Conservation (phyloP, 2,888 invertebrate genomes). For the Toxonevra muliebris region DNA sequence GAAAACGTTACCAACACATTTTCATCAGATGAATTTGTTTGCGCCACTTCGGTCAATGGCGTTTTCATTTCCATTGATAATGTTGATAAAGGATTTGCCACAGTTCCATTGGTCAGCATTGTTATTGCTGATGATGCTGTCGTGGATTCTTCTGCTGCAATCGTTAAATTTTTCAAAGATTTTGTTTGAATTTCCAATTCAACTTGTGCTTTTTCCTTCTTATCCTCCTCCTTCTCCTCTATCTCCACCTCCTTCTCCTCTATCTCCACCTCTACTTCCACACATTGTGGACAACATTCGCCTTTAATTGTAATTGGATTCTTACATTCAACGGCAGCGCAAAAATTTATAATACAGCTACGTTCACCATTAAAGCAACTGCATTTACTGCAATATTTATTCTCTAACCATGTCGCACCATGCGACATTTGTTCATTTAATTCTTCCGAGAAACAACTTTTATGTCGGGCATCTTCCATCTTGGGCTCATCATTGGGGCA, state of each 20-base stretch:
- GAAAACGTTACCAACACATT: no score
- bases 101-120: not conserved
- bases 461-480: constrained; percentile 13
- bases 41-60: not conserved
- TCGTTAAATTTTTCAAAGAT: not conserved
- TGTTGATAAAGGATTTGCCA: not conserved
- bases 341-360: constrained; percentile 46
- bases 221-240: not conserved
- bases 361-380: constrained; percentile 46
- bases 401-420: constrained; percentile 51
- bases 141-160: constrained; percentile 8
- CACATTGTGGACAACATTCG: constrained; percentile 57
- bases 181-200: not conserved
- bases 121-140: constrained; percentile 4
- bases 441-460: constrained; percentile 40
- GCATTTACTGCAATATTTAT: constrained; percentile 49
- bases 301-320: constrained; percentile 47
- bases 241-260: constrained; percentile 10
- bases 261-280: constrained; percentile 20
- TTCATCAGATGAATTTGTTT: not conserved
- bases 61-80: no score
- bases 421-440: constrained; percentile 43
- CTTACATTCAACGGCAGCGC: constrained; percentile 48
- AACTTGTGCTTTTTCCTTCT: not conserved
- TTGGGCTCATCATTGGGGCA: constrained; percentile 35